Evolutionary conservation across 1,140 invertebrate species (phyloP).

Genomic region (Solenopsis fugax): DNA sequence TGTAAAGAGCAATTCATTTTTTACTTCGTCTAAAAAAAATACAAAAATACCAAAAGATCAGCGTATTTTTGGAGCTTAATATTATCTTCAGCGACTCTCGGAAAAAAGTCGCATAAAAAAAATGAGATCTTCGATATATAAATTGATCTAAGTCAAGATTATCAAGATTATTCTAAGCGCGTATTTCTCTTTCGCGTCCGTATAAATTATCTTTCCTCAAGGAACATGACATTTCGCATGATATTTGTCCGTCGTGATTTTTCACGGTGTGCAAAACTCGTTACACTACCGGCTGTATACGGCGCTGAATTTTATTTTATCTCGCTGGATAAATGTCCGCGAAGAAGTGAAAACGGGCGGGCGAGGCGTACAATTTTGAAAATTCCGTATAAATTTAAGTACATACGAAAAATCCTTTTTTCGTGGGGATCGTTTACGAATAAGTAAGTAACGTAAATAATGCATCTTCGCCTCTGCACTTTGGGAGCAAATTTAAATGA

Average conservation of each 20-base stretch:
- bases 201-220: constrained; percentile 21
- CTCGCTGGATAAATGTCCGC: constrained; percentile 2
- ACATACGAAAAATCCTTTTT: background rate
- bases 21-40: background rate
- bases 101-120: background rate
- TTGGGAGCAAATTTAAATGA: constrained; percentile 25
- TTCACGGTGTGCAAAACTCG: background rate
- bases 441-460: constrained; percentile 16
- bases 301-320: constrained; percentile 3
- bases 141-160: background rate
- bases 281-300: background rate
- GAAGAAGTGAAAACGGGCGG: background rate
- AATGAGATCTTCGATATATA: constrained; percentile 14
- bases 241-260: constrained; percentile 20
- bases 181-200: background rate
- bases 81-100: background rate
- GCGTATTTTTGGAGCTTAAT: background rate
- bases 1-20: background rate
- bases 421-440: background rate
- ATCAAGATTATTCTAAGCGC: constrained; percentile 39
- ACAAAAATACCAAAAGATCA: background rate
- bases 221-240: constrained; percentile 7
- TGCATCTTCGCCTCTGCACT: background rate
- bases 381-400: constrained; percentile 22
- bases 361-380: background rate